phyloP scores from a whole-genome alignment of 2,113 vertebrate genomes.

The Pedetes capensis region DNA sequence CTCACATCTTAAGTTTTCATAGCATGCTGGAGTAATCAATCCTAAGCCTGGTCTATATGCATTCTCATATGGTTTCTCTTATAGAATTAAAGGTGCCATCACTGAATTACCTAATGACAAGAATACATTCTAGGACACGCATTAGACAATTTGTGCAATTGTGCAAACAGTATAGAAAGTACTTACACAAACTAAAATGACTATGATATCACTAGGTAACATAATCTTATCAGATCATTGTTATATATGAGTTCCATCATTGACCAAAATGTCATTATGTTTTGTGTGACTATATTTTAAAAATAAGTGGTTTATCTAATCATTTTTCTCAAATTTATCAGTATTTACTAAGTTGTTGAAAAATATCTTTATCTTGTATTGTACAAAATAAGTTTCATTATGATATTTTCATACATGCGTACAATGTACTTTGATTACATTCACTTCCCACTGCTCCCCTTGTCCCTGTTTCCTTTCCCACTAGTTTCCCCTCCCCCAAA shows the following conservation, averaged over 20 bases:
- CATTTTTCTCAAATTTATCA: not conserved
- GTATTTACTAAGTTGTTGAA: too few species aligned
- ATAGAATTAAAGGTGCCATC: not conserved
- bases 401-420: too few species aligned
- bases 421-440: too few species aligned
- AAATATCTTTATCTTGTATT: too few species aligned
- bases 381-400: too few species aligned
- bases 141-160: not conserved
- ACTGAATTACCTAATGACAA: not conserved
- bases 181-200: not conserved
- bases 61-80: not conserved
- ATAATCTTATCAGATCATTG: not conserved
- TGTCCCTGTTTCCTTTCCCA: too few species aligned
- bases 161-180: not conserved
- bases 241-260: not conserved
- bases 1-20: not conserved
- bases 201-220: not conserved
- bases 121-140: not conserved
- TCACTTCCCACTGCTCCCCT: too few species aligned
- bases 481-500: too few species aligned
- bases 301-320: not conserved
- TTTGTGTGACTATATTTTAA: not conserved
- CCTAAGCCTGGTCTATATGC: not conserved
- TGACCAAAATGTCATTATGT: not conserved
- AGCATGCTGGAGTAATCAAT: not conserved